Evolutionary conservation across 2,888 invertebrate species (phyloP).

Genomic region (Pimpla rufipes): DNA sequence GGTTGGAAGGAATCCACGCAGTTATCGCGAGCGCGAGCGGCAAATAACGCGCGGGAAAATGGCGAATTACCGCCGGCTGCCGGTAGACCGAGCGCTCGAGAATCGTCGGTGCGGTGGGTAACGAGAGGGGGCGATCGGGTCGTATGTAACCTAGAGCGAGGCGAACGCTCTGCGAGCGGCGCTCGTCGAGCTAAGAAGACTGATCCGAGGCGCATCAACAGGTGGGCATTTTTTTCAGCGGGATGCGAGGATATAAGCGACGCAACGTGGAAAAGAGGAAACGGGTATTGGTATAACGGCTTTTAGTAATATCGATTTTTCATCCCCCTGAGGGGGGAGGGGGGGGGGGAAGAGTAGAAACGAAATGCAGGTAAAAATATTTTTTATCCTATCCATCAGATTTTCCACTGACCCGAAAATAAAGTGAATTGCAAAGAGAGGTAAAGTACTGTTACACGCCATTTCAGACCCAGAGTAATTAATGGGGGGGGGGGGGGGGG

Average conservation of each 20-base stretch:
- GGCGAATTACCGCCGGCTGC: slow-evolving; percentile 8
- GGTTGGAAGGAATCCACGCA: slow-evolving; percentile 17
- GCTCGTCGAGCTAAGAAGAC: background rate
- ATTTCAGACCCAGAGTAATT: too few relatives aligned
- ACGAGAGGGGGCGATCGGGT: slow-evolving; percentile 5
- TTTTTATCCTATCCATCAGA: background rate
- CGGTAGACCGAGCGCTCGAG: background rate
- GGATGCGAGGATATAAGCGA: background rate
- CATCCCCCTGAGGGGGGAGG: background rate
- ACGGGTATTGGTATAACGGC: background rate
- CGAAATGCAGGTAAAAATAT: background rate
- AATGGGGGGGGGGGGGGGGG: too few relatives aligned
- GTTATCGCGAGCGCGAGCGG: slow-evolving; percentile 4
- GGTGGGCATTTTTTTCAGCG: background rate
- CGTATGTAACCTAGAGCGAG: background rate
- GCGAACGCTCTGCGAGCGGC: background rate
- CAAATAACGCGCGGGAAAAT: slow-evolving; percentile 33
- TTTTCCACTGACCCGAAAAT: too few relatives aligned
- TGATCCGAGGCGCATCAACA: slow-evolving; percentile 6
- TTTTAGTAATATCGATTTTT: background rate
- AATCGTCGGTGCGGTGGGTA: slow-evolving; percentile 15
- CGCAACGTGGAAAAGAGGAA: background rate
- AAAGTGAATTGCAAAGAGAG: too few relatives aligned
- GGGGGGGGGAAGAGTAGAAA: background rate
- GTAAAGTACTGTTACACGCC: too few relatives aligned